A percentile compares a stretch with the other conserved stretches of the same genome.
These are phyloP conservation scores for Hymenochirus boettgeri DNA, from an alignment of 2,113 vertebrate species.

Conservation along the genomic window DNA sequence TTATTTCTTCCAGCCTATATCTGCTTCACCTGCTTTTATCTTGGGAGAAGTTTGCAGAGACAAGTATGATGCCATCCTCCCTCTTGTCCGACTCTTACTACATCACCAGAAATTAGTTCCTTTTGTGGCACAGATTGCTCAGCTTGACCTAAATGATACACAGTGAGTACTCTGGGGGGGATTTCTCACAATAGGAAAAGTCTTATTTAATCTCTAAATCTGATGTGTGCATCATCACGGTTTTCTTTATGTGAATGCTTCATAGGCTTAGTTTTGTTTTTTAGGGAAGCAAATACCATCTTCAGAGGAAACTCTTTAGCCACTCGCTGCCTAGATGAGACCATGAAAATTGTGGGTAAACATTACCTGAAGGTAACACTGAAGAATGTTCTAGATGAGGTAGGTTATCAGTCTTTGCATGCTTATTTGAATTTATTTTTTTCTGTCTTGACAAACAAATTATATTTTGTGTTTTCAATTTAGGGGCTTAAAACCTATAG, in stretches of 20 bases:
- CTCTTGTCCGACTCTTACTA: conserved; percentile 84
- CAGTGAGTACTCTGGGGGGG: conserved; percentile 69
- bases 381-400: conserved; percentile 93
- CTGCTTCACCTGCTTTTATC: conserved; percentile 90
- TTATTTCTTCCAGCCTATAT: conserved; percentile 75
- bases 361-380: conserved; percentile 92
- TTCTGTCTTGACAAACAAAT: too few relatives aligned
- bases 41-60: conserved; percentile 90
- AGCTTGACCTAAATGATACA: conserved; percentile 87
- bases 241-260: too few relatives aligned
- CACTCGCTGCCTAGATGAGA: conserved; percentile 93
- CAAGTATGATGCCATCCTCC: conserved; percentile 85
- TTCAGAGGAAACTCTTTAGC: conserved; percentile 93
- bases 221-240: too few relatives aligned
- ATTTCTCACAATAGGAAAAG: too few relatives aligned
- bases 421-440: too few relatives aligned
- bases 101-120: conserved; percentile 89
- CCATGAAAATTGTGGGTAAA: conserved; percentile 97
- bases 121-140: conserved; percentile 84
- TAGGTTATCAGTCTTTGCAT: too few relatives aligned
- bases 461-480: too few relatives aligned
- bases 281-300: conserved; percentile 93
- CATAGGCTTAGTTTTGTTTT: conserved; percentile 27
- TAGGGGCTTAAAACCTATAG: too few relatives aligned
- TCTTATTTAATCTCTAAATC: too few relatives aligned